Percentiles rank a stretch among this genome's conserved stretches.
phyloP scores from a whole-genome alignment of 1,140 invertebrate genomes.

The Pogonognathellus flavescens region DNA sequence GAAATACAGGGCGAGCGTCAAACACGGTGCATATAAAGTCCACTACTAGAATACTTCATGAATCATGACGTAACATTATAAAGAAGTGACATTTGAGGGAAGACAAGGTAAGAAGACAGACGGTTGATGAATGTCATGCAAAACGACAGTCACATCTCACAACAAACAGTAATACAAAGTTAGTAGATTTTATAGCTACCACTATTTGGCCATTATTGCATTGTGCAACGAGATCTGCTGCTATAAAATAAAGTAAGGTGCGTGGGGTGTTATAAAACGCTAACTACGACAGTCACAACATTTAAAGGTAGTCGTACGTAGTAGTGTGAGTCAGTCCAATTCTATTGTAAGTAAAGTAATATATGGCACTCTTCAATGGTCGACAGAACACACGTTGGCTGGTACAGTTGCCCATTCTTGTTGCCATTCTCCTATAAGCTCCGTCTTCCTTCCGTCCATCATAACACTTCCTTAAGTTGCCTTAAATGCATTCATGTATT shows the following conservation, averaged over 20 bases:
- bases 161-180: neutral
- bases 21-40: neutral
- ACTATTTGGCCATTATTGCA: slow-evolving; percentile 10
- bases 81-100: slow-evolving; percentile 25
- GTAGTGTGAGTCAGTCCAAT: slow-evolving; percentile 5
- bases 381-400: slow-evolving; percentile 6
- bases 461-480: slow-evolving; percentile 18
- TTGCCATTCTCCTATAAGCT: neutral
- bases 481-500: slow-evolving; percentile 17
- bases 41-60: neutral
- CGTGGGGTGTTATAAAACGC: slow-evolving; percentile 24
- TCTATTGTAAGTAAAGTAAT: neutral
- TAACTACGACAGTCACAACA: slow-evolving; percentile 3
- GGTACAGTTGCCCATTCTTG: neutral
- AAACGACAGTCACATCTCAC: slow-evolving; percentile 14
- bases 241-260: neutral
- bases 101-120: neutral
- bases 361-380: neutral
- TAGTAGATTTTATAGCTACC: neutral
- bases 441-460: slow-evolving; percentile 25
- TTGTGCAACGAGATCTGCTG: neutral
- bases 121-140: slow-evolving; percentile 13
- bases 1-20: neutral
- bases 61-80: slow-evolving; percentile 18
- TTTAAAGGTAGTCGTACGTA: neutral